Percentiles rank a stretch among this genome's conserved stretches.
Conservation (phyloP, 2,888 invertebrate species). For the Macroteleia sp. region DNA sequence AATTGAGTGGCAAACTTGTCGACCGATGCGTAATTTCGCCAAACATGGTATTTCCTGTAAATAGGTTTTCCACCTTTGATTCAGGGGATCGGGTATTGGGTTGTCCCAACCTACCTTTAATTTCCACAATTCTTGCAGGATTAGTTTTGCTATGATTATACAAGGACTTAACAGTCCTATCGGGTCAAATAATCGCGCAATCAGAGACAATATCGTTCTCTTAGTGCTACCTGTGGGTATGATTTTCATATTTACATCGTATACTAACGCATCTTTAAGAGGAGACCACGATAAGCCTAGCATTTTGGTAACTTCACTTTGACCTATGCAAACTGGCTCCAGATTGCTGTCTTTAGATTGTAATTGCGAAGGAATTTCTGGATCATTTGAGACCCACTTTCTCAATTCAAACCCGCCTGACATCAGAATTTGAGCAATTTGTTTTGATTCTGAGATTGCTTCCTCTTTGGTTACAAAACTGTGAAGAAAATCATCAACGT, state of each 20-base stretch:
- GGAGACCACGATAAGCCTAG: no score
- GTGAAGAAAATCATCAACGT: background rate
- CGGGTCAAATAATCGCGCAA: slow-evolving; percentile 66
- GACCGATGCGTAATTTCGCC: slow-evolving; percentile 41
- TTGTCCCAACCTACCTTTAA: background rate
- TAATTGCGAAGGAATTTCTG: background rate
- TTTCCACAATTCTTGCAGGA: slow-evolving; percentile 41
- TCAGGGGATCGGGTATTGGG: background rate
- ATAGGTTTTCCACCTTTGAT: background rate
- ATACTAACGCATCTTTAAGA: background rate
- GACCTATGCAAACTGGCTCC: background rate
- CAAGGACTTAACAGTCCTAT: slow-evolving; percentile 67
- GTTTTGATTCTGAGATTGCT: background rate
- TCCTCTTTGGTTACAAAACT: background rate
- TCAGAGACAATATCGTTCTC: background rate
- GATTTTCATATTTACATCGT: background rate
- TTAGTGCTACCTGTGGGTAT: background rate
- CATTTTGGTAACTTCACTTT: no score
- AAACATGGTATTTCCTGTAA: slow-evolving; percentile 17
- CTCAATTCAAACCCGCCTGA: slow-evolving; percentile 7
- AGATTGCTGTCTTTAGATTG: background rate
- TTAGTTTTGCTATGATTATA: slow-evolving; percentile 65
- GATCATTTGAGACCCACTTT: slow-evolving; percentile 14
- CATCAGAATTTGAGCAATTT: background rate
- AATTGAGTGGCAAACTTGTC: background rate